A percentile compares a stretch with the other conserved stretches of the same genome.
phyloP scores from a whole-genome alignment of 1,140 invertebrate genomes.

The Cyrtorhinus lividipennis region DNA sequence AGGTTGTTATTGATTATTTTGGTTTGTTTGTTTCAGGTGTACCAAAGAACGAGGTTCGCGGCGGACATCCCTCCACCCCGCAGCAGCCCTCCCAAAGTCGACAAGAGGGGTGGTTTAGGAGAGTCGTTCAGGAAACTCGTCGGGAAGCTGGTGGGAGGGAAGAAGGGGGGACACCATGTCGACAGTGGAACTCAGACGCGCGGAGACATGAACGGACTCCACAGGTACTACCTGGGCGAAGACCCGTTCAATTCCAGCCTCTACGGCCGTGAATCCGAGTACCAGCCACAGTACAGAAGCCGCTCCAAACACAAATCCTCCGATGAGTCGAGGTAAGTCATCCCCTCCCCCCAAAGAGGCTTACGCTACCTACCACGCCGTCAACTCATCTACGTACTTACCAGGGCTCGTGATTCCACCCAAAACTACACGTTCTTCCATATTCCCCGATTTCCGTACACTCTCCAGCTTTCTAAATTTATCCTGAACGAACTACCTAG shows the following conservation, averaged over 20 bases:
- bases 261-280: constrained; percentile 63
- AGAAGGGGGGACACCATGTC: constrained; percentile 28
- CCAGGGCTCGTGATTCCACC: too few relatives aligned
- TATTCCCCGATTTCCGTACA: too few relatives aligned
- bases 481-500: too few relatives aligned
- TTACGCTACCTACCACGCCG: too few relatives aligned
- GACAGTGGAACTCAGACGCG: constrained; percentile 24
- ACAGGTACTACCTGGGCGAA: constrained; percentile 66
- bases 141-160: constrained; percentile 50
- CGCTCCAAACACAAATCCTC: constrained; percentile 29
- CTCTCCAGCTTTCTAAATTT: too few relatives aligned
- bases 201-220: constrained; percentile 31
- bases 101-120: constrained; percentile 28
- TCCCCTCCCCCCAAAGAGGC: too few relatives aligned
- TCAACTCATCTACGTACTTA: too few relatives aligned
- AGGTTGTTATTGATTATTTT: too few relatives aligned
- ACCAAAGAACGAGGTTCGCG: constrained; percentile 49
- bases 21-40: too few relatives aligned
- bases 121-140: constrained; percentile 58
- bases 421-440: too few relatives aligned
- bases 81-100: constrained; percentile 15
- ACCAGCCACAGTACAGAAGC: constrained; percentile 34
- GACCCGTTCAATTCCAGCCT: constrained; percentile 66
- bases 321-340: not conserved
- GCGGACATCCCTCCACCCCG: constrained; percentile 34